Base-by-base conservation (phyloP, 1,140 invertebrate species). In the Asbolus verrucosus region DNA sequence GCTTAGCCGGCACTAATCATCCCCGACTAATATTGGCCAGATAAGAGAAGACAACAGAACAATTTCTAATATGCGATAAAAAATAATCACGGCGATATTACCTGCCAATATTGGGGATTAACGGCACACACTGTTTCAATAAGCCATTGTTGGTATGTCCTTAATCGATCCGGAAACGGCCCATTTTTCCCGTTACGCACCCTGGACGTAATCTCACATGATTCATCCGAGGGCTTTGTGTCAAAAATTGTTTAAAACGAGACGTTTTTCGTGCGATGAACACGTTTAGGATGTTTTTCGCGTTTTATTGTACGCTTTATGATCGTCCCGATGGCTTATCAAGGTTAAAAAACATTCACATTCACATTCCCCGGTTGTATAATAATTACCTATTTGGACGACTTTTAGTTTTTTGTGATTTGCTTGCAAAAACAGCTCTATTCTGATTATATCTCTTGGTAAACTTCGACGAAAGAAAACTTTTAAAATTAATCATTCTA, bases 61-160 rank as follows among this genome's bases (percentile, higher is more conserved):
- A 75, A 75, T 75, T 71, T 61, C 66, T 74, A 69, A 76, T 73
- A 76, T 72, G 73, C 70, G 70, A 75, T 76, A 75, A 76, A 71
- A 76, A 76, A 24, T 75, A 72, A 73, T 73, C 73, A 41, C 11
- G 11, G n/a, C 61, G 62, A 74, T 72, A 74, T 72, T 76, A 76
- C 75, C 75, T 76, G 75, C 75, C 75, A 76, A 75, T 76, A 76
- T 75, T 62, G 60, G 65, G 75, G 73, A 76, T 76, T 76, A 76
- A 76, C 70, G 75, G 71, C 66, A 60, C 67, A 68, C 65, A 73
- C 72, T 72, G 75, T 75, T 75, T 73, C 71, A n/a, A n/a, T n/a
- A n/a, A n/a, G n/a, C n/a, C n/a, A 74, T 63, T 63, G 39, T 63
- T 63, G 61, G 61, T 21, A 63, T 41, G 61, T 39, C 36, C 13